phyloP scores from a whole-genome alignment of 1,140 invertebrate species.

The Panulirus ornatus region DNA sequence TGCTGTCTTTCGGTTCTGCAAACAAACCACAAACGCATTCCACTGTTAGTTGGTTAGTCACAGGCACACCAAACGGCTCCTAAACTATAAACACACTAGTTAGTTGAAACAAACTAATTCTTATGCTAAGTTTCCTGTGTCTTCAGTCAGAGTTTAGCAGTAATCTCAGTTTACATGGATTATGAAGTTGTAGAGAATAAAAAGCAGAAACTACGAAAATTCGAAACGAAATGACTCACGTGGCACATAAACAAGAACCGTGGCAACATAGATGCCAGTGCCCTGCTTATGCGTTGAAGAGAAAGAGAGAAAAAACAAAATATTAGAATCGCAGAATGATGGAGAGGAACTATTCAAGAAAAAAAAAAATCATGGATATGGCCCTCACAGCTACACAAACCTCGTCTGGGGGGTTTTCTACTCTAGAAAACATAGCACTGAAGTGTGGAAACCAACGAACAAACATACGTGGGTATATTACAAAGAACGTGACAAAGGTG shows the following conservation, averaged over 20 bases:
- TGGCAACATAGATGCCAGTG: conserved; percentile 77
- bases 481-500: not conserved
- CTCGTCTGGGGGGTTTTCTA: not conserved
- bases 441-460: not conserved
- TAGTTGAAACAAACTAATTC: conserved; percentile 12
- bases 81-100: conserved; percentile 3
- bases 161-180: conserved; percentile 37
- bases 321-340: conserved; percentile 15
- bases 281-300: conserved; percentile 72
- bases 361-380: conserved; percentile 58
- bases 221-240: conserved; percentile 75
- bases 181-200: conserved; percentile 16
- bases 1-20: conserved; percentile 72
- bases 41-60: conserved; percentile 54
- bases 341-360: conserved; percentile 21
- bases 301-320: conserved; percentile 54
- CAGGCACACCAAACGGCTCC: conserved; percentile 11
- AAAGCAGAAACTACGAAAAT: conserved; percentile 44
- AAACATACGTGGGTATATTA: too few relatives aligned
- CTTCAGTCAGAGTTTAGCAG: conserved; percentile 21
- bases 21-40: conserved; percentile 61
- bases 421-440: not conserved
- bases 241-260: conserved; percentile 77
- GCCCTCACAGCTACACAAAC: conserved; percentile 26
- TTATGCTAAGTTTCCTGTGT: conserved; percentile 18